Conservation (phyloP, 2,113 vertebrate species). For the Anser cygnoides region DNA sequence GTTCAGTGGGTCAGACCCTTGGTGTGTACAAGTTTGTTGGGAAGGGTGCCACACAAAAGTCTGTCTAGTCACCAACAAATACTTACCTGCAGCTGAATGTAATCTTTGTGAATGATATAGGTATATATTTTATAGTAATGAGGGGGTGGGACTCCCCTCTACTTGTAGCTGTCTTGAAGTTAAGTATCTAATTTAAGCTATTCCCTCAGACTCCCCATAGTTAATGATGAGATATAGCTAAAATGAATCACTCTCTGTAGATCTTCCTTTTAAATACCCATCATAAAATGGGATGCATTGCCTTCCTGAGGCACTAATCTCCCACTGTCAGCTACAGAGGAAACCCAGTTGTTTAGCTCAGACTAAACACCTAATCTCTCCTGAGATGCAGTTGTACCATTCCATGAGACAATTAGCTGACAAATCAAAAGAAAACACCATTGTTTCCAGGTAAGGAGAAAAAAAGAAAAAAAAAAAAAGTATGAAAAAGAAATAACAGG, state of each 20-base stretch:
- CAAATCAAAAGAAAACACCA: not conserved
- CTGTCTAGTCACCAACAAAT: not conserved
- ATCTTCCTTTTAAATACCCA: not conserved
- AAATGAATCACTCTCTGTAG: not conserved
- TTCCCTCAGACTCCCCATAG: not conserved
- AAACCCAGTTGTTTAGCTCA: not conserved
- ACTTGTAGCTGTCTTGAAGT: not conserved
- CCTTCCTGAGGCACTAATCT: not conserved
- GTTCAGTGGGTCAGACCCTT: accelerated
- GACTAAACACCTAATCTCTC: not conserved
- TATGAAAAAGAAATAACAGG: not conserved
- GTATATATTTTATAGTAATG: not conserved
- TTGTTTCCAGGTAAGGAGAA: not conserved
- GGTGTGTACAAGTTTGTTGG: accelerated
- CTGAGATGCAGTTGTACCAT: not conserved
- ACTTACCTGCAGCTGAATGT: not conserved
- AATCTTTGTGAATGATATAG: not conserved
- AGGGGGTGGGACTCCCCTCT: not conserved
- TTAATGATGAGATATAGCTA: not conserved
- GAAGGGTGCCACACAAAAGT: not conserved
- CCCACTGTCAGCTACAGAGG: not conserved
- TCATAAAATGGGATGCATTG: not conserved
- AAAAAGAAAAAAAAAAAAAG: not conserved
- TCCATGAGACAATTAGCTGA: not conserved
- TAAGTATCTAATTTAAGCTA: not conserved